These are phyloP conservation scores for Allophyes oxyacanthae DNA, from an alignment of 2,888 invertebrate species.

Conservation along the genomic window DNA sequence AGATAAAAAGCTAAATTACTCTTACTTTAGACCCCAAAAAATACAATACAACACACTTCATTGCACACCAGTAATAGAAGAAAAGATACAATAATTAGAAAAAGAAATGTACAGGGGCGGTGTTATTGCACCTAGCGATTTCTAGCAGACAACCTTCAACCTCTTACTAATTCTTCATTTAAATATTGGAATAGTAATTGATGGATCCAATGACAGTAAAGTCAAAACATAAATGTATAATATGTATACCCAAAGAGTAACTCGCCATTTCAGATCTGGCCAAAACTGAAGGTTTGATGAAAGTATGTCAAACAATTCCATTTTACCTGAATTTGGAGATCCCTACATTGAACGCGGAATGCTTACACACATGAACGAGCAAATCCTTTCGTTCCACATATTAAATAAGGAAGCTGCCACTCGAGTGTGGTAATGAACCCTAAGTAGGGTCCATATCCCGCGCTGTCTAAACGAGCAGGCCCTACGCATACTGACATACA, in stretches of 20 bases:
- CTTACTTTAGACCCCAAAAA: too few species aligned
- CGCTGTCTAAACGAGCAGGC: constrained; percentile 38
- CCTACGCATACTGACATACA: constrained; percentile 35
- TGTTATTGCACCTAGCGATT: too few species aligned
- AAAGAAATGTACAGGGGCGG: too few species aligned
- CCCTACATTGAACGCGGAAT: constrained; percentile 31
- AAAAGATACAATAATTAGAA: too few species aligned
- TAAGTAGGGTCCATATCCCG: constrained; percentile 56
- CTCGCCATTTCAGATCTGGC: constrained; percentile 5
- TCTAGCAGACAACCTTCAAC: too few species aligned
- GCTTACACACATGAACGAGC: constrained; percentile 50
- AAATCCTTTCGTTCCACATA: constrained; percentile 57
- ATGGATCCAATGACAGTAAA: background rate
- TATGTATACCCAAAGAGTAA: background rate
- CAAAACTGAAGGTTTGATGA: constrained; percentile 20
- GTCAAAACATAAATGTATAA: background rate
- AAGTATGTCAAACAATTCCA: constrained; percentile 43
- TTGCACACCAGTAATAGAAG: too few species aligned
- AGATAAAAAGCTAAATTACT: too few species aligned
- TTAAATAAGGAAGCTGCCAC: constrained; percentile 56
- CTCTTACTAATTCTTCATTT: too few species aligned
- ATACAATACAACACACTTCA: too few species aligned
- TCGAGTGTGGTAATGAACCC: constrained; percentile 56
- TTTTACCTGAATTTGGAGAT: constrained; percentile 51
- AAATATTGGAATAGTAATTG: background rate